Conservation (phyloP, 2,888 invertebrate species). For the Tipula lateralis region DNA sequence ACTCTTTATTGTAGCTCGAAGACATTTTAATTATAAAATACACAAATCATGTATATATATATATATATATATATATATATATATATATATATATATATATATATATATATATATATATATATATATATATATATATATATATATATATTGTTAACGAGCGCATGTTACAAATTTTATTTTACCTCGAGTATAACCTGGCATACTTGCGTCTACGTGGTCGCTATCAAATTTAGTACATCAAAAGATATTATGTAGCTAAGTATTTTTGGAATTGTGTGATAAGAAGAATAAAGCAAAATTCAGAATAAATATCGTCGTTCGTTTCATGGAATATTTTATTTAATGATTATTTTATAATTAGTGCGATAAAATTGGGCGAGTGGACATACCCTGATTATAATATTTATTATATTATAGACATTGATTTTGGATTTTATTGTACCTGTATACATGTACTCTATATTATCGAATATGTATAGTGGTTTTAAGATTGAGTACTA, state of each 20-base stretch:
- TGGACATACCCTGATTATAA: background rate
- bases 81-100: too few relatives aligned
- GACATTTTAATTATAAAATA: background rate
- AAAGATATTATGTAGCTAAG: background rate
- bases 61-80: too few relatives aligned
- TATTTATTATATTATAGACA: too few relatives aligned
- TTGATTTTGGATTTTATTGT: background rate
- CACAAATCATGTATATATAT: too few relatives aligned
- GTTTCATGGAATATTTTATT: background rate
- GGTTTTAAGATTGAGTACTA: background rate
- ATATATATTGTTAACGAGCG: background rate
- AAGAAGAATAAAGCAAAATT: too few relatives aligned
- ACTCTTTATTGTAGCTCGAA: background rate
- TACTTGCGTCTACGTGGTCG: background rate
- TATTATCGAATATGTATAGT: background rate
- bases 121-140: too few relatives aligned
- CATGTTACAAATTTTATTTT: background rate
- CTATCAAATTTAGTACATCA: background rate
- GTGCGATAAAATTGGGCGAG: background rate
- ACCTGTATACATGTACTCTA: background rate
- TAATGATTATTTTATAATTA: background rate
- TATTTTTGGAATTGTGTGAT: background rate
- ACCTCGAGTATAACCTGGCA: background rate
- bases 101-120: too few relatives aligned
- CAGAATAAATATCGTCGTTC: background rate